Evolutionary conservation across 1,140 invertebrate species (phyloP).

Genomic region (Hydropsyche tenuis): DNA sequence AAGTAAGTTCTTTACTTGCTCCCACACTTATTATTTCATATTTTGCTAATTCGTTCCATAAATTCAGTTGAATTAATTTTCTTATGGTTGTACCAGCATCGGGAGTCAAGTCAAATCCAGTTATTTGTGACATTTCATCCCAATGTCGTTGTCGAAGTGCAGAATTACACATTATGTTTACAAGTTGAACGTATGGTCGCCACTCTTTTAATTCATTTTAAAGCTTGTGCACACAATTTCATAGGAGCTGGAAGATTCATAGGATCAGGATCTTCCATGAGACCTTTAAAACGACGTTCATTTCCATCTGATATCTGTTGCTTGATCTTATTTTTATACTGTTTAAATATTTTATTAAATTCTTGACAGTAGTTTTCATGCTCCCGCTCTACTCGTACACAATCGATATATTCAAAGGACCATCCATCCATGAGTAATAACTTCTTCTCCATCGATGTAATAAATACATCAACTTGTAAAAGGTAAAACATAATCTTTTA

Average conservation of each 20-base stretch:
- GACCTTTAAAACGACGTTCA: slow-evolving; percentile 69
- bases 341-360: slow-evolving; percentile 80
- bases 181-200: slow-evolving; percentile 78
- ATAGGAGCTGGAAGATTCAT: slow-evolving; percentile 79
- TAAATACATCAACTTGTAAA: slow-evolving; percentile 69
- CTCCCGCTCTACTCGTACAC: slow-evolving; percentile 72
- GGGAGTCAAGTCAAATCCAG: slow-evolving; percentile 84
- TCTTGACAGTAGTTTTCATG: slow-evolving; percentile 77
- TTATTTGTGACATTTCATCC: slow-evolving; percentile 86
- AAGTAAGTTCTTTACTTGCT: slow-evolving; percentile 84
- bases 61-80: slow-evolving; percentile 80
- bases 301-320: slow-evolving; percentile 73
- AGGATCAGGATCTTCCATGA: slow-evolving; percentile 78
- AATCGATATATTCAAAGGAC: slow-evolving; percentile 83
- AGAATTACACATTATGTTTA: slow-evolving; percentile 86
- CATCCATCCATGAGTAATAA: slow-evolving; percentile 88
- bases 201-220: slow-evolving; percentile 82
- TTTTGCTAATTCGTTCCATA: slow-evolving; percentile 77
- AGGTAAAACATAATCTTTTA: slow-evolving; percentile 74
- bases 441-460: slow-evolving; percentile 77
- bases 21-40: slow-evolving; percentile 89
- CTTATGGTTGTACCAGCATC: slow-evolving; percentile 83
- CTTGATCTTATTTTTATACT: slow-evolving; percentile 80
- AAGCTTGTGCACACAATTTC: slow-evolving; percentile 73
- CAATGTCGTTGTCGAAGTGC: slow-evolving; percentile 87